Evolutionary conservation across 2,888 invertebrate genomes (phyloP), one percentile per base, ranked within the genome.

Genomic region (Anthophora plumipes): DNA sequence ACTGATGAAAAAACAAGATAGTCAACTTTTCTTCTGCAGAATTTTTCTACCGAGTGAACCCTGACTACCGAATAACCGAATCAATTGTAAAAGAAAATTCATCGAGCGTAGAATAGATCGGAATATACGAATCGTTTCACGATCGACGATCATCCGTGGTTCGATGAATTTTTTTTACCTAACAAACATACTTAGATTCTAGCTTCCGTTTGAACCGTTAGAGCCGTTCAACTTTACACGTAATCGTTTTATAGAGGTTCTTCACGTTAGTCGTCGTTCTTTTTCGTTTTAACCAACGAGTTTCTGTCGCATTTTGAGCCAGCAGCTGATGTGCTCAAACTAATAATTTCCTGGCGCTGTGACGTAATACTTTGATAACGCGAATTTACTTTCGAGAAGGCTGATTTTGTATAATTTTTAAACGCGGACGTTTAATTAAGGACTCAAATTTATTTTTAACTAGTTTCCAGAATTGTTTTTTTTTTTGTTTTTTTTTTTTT

Each of bases 391-490:
- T 91, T 90, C 88, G 89, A 92, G 88, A 93, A 93, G 93, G 93
- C 93, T 93, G 93, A 93, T 92, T 92, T 92, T 91, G 31, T 90
- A 86, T 92, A 90, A 90, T 90, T 91, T 91, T 88, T 87, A 89
- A 90, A 88, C 80, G 83, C 90, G 89, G 87, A 86, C 63, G 85
- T 91, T 90, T 91, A 90, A 90, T 90, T 90, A 90, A 89, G 87
- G 86, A 85, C 86, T 87, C 83, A 84, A 90, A 90, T 89, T 90
- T 87, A 90, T 88, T 88, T 87, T 81, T 70, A 31, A 89, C 72
- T 84, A 84, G 78, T 84, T 88, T 89, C 81, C 84, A 81, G 74
- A 84, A n/a, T n/a, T n/a, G n/a, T n/a, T n/a, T n/a, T n/a, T n/a
- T n/a, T n/a, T n/a, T n/a, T n/a, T n/a, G n/a, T n/a, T n/a, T n/a